phyloP scores from a whole-genome alignment of 1,140 invertebrate species.

The Acyrthosiphon pisum region DNA sequence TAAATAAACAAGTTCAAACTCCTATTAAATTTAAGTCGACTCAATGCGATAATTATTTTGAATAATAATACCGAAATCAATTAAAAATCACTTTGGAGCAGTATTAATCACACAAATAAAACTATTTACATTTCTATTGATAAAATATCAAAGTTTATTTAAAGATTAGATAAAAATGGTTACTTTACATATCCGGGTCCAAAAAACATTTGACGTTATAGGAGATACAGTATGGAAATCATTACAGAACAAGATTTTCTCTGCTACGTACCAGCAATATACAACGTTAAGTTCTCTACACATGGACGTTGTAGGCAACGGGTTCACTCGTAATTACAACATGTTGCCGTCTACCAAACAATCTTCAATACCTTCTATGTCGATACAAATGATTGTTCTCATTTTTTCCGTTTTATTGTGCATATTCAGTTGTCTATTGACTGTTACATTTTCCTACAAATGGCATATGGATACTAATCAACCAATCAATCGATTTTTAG shows the following conservation, averaged over 20 bases:
- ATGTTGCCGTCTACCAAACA: neutral
- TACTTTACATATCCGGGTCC: constrained; percentile 8
- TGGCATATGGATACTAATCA: constrained; percentile 21
- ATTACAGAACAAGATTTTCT: constrained; percentile 20
- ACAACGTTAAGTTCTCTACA: neutral
- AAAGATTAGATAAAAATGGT: constrained; percentile 33
- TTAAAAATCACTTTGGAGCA: neutral
- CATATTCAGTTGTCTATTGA: constrained; percentile 29
- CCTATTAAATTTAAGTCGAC: neutral
- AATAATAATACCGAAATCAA: constrained; percentile 37
- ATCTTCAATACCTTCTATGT: neutral
- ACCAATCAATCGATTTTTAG: neutral
- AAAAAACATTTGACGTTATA: neutral
- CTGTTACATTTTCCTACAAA: constrained; percentile 24
- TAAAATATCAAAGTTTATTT: constrained; percentile 25
- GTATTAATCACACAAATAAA: constrained; percentile 14
- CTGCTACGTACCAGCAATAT: neutral
- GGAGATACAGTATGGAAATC: neutral
- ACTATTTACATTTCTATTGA: constrained; percentile 4
- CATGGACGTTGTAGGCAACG: neutral
- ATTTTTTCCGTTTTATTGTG: neutral
- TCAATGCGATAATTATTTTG: neutral
- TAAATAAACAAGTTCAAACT: neutral
- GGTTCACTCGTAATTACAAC: neutral
- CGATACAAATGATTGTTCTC: neutral